Conservation (phyloP, 2,113 vertebrate genomes). For the mouse (Mus musculus) region DNA sequence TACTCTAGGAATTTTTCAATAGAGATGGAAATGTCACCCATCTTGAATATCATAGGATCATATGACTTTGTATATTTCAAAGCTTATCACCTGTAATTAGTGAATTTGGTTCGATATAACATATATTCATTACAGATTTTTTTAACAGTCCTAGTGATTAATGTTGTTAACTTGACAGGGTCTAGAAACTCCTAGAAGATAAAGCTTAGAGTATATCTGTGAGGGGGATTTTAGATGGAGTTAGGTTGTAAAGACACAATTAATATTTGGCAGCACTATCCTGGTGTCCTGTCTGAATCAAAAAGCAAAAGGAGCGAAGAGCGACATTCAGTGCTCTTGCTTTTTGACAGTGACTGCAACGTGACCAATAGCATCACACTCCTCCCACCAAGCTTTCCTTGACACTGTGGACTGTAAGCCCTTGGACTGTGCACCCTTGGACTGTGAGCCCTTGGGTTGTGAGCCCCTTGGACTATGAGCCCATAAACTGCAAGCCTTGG, state of each 20-base stretch:
- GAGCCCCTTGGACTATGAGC: neutral
- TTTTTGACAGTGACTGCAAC: neutral
- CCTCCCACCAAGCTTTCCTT: too few species aligned
- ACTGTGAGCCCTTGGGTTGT: too few species aligned
- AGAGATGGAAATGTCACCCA: neutral
- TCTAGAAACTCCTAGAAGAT: neutral
- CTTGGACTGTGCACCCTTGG: too few species aligned
- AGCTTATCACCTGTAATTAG: neutral
- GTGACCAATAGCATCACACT: fast-evolving
- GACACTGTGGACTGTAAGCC: neutral
- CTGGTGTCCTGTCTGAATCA: neutral
- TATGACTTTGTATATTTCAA: neutral
- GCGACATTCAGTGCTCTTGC: neutral
- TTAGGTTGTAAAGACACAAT: too few species aligned
- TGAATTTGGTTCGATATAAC: conserved; percentile 9
- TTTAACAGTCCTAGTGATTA: neutral
- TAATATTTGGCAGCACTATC: neutral
- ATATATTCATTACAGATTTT: neutral
- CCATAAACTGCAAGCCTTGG: too few species aligned
- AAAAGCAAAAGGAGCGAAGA: neutral
- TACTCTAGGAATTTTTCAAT: neutral
- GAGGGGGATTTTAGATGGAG: neutral
- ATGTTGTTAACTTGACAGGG: neutral
- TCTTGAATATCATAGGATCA: neutral
- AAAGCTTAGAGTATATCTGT: neutral